Evolutionary conservation across 2,113 vertebrate genomes (phyloP).

Genomic region (Sciurus niger): DNA sequence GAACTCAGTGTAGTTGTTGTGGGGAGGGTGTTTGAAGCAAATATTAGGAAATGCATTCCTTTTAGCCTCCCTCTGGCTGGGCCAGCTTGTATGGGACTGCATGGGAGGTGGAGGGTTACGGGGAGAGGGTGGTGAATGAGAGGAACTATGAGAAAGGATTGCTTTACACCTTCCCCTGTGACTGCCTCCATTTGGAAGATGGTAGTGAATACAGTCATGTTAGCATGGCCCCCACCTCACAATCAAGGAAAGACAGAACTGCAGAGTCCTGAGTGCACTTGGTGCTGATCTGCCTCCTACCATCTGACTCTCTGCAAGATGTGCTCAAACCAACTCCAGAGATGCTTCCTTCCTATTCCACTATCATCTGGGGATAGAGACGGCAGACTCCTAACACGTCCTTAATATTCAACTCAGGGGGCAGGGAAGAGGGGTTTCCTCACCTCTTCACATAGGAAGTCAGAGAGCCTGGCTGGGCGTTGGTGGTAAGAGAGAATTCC

Average conservation of each 20-base stretch:
- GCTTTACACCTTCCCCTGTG: background rate
- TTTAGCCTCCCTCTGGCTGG: background rate
- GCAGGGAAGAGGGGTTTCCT: background rate
- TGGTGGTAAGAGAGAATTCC: background rate
- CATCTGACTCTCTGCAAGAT: background rate
- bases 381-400: background rate
- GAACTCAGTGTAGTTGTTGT: background rate
- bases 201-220: background rate
- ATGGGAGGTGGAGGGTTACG: background rate
- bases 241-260: background rate
- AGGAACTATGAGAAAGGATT: background rate
- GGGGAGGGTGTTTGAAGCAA: background rate
- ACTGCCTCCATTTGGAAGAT: background rate
- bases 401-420: background rate
- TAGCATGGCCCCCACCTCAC: background rate
- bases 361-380: background rate
- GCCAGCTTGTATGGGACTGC: background rate
- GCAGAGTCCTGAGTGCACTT: accelerated
- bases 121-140: background rate
- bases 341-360: background rate
- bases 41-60: background rate
- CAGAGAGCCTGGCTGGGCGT: background rate
- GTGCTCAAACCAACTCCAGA: background rate
- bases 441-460: background rate
- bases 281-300: background rate